Evolutionary conservation across 2,888 invertebrate species (phyloP), one percentile per base, ranked within the genome.

Genomic region (Epistrophe grossulariae): DNA sequence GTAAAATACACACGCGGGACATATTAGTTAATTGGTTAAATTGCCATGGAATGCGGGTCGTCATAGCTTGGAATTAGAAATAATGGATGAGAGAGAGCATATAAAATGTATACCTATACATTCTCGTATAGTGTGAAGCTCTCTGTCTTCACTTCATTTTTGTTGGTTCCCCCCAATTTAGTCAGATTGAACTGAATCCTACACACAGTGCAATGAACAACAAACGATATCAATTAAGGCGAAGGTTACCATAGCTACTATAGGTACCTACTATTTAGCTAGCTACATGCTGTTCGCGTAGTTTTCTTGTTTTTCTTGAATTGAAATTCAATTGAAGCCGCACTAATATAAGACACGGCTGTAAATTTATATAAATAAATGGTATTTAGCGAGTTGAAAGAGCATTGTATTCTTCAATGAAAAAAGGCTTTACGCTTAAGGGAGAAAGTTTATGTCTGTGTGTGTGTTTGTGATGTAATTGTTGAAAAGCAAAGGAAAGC

Each of bases 301-400:
- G 24, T n/a, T n/a, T n/a, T n/a, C 24, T 24, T 13, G 40, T 50
- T 48, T 48, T 48, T 17, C 35, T 31, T 68, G 62, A 50, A 64
- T 66, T 50, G 76, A 76, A 84, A 79, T 80, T 76, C 80, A 84
- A 84, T 84, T 84, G 80, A 84, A 79, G 50, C 52, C 66, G 31
- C 80, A 59, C 80, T 84, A 64, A 80, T 76, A 7, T 24, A 9
- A 62, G 43, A 76, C 70, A 55, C 59, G 76, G 64, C 52, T 76
- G 76, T 74, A 38, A 84, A 79, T 79, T 79, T 73, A 79, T 68
- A 83, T 79, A 83, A 83, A 73, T 78, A 52, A 59, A 72, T 68
- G 73, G 80, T 68, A 68, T 43, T 68, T 50, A 71, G 62, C 38
- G 82, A 24, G 64, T 31, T 68, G 40, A 19, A 55, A 38, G 40